phyloP scores from a whole-genome alignment of 2,888 invertebrate genomes.

The Dermolepida albohirtum region DNA sequence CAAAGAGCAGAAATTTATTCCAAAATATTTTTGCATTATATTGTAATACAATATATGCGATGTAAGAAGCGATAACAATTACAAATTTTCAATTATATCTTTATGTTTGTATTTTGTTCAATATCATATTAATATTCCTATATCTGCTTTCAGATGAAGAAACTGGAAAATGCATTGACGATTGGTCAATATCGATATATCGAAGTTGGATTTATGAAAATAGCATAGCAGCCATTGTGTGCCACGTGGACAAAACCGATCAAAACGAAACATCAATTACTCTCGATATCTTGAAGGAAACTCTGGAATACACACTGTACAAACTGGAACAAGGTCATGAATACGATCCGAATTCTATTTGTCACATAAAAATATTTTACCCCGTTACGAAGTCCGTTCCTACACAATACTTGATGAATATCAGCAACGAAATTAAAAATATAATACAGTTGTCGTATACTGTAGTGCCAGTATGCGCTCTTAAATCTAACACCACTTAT shows the following conservation, averaged over 20 bases:
- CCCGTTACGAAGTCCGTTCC: slow-evolving; percentile 72
- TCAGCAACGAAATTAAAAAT: slow-evolving; percentile 67
- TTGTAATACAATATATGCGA: no score
- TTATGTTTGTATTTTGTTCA: no score
- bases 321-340: slow-evolving; percentile 69
- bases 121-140: background rate
- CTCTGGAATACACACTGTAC: slow-evolving; percentile 67
- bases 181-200: slow-evolving; percentile 83
- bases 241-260: slow-evolving; percentile 73
- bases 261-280: slow-evolving; percentile 64
- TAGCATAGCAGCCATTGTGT: slow-evolving; percentile 86
- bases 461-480: slow-evolving; percentile 81
- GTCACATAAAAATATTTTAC: slow-evolving; percentile 82
- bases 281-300: slow-evolving; percentile 68
- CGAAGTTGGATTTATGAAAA: slow-evolving; percentile 91
- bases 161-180: slow-evolving; percentile 85
- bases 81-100: no score
- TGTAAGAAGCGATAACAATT: no score
- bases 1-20: no score
- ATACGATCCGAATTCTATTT: slow-evolving; percentile 70
- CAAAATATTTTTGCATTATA: no score
- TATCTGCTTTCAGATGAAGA: slow-evolving; percentile 78
- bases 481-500: slow-evolving; percentile 85
- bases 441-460: slow-evolving; percentile 75
- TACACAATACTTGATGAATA: slow-evolving; percentile 62